These are phyloP conservation scores for Astreopora myriophthalma DNA, from an alignment of 64 coral and sea anemone species.

Conservation along the genomic window DNA sequence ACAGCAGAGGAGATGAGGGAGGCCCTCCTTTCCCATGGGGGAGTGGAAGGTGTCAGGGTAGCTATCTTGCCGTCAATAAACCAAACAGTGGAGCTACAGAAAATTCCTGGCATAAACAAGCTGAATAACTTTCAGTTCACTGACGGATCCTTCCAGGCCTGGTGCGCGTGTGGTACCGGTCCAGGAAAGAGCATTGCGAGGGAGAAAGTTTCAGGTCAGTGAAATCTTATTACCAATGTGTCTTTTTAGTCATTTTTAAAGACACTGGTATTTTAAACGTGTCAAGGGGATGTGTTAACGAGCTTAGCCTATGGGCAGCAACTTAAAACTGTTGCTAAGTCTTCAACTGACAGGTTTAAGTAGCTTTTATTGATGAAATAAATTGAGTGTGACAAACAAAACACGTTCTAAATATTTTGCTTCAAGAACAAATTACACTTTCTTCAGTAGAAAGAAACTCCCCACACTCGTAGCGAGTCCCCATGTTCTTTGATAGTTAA, in stretches of 20 bases:
- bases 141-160: constrained; percentile 12
- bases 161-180: constrained; percentile 32
- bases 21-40: not conserved
- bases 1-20: not conserved
- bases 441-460: too few species aligned
- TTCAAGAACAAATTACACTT: not conserved
- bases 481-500: too few species aligned
- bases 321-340: not conserved
- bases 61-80: not conserved
- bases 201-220: constrained; percentile 26
- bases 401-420: not conserved
- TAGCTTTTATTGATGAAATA: not conserved
- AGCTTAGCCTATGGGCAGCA: not conserved
- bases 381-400: not conserved
- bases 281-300: constrained; percentile 12
- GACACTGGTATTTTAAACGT: constrained; percentile 12
- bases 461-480: too few species aligned
- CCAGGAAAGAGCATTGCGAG: constrained; percentile 37
- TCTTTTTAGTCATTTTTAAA: not conserved
- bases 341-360: not conserved
- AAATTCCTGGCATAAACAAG: constrained; percentile 62
- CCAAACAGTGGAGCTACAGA: not conserved
- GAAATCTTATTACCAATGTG: not conserved
- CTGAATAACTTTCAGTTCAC: constrained; percentile 50
- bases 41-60: not conserved